Base-by-base conservation (phyloP, 2,888 invertebrate genomes). In the Furcula furcula region DNA sequence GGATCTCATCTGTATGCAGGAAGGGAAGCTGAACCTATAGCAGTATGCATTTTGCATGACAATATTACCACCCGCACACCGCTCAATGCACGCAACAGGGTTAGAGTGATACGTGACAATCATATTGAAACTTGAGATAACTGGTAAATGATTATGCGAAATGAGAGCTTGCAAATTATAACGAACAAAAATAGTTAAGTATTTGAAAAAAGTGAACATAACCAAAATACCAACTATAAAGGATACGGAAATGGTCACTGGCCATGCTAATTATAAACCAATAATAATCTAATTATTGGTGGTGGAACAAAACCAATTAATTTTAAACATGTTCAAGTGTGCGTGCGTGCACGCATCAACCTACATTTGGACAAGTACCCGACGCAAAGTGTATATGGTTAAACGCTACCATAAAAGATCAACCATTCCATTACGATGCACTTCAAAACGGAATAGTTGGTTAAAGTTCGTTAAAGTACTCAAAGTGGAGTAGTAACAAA, bases 261-360 rank as follows among this genome's bases (percentile, higher is more conserved):
- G n/a, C n/a, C n/a, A n/a, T n/a, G n/a, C n/a, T n/a, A n/a, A n/a
- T n/a, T n/a, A n/a, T n/a, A n/a, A n/a, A n/a, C n/a, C n/a, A n/a
- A n/a, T n/a, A n/a, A n/a, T n/a, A n/a, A n/a, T n/a, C n/a, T n/a
- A n/a, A n/a, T n/a, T n/a, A n/a, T n/a, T n/a, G n/a, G n/a, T n/a
- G n/a, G n/a, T n/a, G n/a, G n/a, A n/a, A n/a, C n/a, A n/a, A n/a
- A n/a, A n/a, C n/a, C n/a, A n/a, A n/a, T n/a, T n/a, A n/a, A n/a
- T n/a, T n/a, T n/a, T n/a, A n/a, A n/a, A n/a, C n/a, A 20, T 1
- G 20, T 34, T 26, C 21, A 42, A 41, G 34, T 31, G 37, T 46
- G 40, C 30, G 43, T 51, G 55, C 56, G 52, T 49, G 54, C 31
- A 42, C 55, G 50, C 55, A 50, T 57, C 61, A 65, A 61, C 67